Conservation (phyloP, 2,888 invertebrate species). For the Chrysina gloriosa region DNA sequence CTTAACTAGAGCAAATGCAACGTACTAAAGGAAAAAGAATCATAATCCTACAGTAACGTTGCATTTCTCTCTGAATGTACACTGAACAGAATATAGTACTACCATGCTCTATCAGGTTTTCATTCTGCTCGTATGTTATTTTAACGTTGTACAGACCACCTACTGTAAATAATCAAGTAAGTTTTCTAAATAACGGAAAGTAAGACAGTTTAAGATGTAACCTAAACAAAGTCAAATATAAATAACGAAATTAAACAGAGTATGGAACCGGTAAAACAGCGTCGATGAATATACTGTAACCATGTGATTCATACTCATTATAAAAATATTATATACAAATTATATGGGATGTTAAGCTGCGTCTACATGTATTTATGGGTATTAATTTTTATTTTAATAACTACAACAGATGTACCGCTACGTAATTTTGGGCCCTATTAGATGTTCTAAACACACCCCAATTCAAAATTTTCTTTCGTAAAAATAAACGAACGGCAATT, state of each 20-base stretch:
- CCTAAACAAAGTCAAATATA: constrained; percentile 24
- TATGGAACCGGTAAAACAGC: no score
- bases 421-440: no score
- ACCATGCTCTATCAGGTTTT: constrained; percentile 26
- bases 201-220: constrained; percentile 20
- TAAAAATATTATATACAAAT: no score
- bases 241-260: constrained; percentile 17
- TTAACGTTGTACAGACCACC: constrained; percentile 35
- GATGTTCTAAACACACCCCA: no score
- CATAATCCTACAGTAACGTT: constrained; percentile 1
- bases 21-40: constrained; percentile 1
- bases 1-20: not conserved
- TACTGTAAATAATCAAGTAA: constrained; percentile 26
- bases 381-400: no score
- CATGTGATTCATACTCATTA: no score
- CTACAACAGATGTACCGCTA: no score
- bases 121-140: constrained; percentile 30
- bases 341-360: no score
- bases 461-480: no score
- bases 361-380: no score
- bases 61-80: constrained; percentile 26
- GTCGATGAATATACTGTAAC: no score
- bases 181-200: constrained; percentile 15
- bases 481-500: no score
- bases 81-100: constrained; percentile 11